phyloP scores from a whole-genome alignment of 1,140 invertebrate genomes.

The Bombus waltoni region DNA sequence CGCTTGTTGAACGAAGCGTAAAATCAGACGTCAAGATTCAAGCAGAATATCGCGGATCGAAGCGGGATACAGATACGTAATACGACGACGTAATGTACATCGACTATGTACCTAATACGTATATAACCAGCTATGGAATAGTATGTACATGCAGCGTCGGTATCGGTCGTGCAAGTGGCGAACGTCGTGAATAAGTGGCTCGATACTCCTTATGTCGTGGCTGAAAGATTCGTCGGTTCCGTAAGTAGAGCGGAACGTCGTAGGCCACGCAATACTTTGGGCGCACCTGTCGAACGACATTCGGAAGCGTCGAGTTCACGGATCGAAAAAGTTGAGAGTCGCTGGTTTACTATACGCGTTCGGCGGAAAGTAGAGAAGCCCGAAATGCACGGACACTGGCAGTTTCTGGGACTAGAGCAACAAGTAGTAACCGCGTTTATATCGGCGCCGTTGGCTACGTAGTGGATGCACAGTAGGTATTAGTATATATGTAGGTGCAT shows the following conservation, averaged over 20 bases:
- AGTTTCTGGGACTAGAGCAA: slow-evolving; percentile 78
- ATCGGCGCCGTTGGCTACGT: slow-evolving; percentile 64
- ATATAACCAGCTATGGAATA: too few species aligned
- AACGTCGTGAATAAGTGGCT: background rate
- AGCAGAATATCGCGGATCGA: too few species aligned
- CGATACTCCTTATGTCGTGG: background rate
- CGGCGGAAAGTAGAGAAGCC: slow-evolving; percentile 1
- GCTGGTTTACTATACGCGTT: background rate
- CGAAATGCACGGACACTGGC: slow-evolving; percentile 52
- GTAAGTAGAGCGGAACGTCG: slow-evolving; percentile 19
- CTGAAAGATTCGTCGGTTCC: background rate
- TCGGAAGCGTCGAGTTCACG: background rate
- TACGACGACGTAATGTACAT: too few species aligned
- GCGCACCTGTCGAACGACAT: background rate
- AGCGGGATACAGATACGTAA: too few species aligned
- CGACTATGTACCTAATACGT: too few species aligned
- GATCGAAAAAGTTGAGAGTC: slow-evolving; percentile 2
- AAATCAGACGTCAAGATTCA: too few species aligned
- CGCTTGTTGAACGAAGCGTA: too few species aligned
- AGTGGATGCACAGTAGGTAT: slow-evolving; percentile 60
- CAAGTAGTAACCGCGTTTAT: slow-evolving; percentile 80
- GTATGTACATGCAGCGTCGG: too few species aligned
- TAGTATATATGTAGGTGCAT: slow-evolving; percentile 47
- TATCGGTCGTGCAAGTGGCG: background rate
- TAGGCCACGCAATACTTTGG: background rate